Evolutionary conservation across 2,113 vertebrate genomes (phyloP).

Genomic region (Gulo gulo): DNA sequence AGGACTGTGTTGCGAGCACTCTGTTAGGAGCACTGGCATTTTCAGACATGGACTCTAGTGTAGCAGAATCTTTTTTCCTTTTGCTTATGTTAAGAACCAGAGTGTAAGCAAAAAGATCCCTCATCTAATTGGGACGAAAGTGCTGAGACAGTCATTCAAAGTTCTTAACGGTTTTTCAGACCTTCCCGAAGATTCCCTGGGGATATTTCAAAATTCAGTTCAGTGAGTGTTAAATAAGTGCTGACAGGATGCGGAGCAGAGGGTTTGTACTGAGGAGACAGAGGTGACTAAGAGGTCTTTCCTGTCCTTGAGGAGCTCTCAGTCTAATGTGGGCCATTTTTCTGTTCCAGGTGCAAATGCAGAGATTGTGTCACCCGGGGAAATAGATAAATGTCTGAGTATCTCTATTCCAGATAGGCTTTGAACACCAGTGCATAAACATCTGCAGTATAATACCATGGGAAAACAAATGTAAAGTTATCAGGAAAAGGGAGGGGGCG

Average conservation of each 20-base stretch:
- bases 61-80: not conserved
- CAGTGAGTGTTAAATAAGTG: not conserved
- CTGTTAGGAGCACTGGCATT: not conserved
- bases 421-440: not conserved
- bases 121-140: not conserved
- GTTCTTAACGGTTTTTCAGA: not conserved
- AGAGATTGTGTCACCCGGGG: not conserved
- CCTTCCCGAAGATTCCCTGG: not conserved
- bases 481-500: not conserved
- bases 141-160: not conserved
- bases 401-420: not conserved
- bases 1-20: not conserved
- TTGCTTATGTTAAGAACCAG: not conserved
- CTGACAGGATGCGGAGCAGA: not conserved
- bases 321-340: not conserved
- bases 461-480: not conserved
- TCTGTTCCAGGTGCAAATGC: not conserved
- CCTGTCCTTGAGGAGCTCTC: not conserved
- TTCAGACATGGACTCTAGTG: not conserved
- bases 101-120: not conserved
- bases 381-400: not conserved
- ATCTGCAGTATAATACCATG: not conserved
- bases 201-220: conserved; percentile 6
- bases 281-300: not conserved
- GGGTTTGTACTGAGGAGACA: not conserved